phyloP scores from a whole-genome alignment of 2,888 invertebrate species.

The Norana najaformis region DNA sequence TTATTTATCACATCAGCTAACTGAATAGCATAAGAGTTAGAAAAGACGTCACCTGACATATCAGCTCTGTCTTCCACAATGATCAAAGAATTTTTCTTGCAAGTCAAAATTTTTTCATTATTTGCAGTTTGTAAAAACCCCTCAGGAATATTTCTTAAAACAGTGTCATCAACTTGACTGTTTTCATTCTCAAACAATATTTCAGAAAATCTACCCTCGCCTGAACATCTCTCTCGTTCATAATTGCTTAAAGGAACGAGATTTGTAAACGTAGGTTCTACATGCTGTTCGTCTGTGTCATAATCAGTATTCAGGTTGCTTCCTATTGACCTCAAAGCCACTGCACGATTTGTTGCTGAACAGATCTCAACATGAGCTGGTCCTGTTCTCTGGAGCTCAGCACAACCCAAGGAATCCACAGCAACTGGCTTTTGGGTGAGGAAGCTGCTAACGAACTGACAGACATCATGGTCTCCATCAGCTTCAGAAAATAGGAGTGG shows the following conservation, averaged over 20 bases:
- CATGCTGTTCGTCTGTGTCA: neutral
- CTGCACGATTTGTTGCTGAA: neutral
- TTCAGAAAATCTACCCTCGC: neutral
- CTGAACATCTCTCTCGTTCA: conserved; percentile 5
- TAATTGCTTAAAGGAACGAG: neutral
- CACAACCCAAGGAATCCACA: neutral
- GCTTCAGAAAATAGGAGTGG: neutral
- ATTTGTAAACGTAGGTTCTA: neutral
- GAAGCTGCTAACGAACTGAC: neutral
- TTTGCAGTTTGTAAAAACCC: neutral
- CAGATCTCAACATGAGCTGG: neutral
- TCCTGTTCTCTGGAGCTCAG: neutral
- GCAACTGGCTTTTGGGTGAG: neutral
- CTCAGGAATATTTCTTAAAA: neutral
- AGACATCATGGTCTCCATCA: neutral
- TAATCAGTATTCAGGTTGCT: neutral
- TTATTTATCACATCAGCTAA: neutral
- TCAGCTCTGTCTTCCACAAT: neutral
- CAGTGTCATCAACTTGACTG: neutral
- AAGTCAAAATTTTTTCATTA: neutral
- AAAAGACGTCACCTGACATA: neutral
- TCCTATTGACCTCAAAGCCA: neutral
- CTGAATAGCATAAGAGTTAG: neutral
- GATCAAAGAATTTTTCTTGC: neutral
- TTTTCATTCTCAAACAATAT: neutral